Conservation (phyloP, 2,113 vertebrate genomes). For the Collichthys lucidus region DNA sequence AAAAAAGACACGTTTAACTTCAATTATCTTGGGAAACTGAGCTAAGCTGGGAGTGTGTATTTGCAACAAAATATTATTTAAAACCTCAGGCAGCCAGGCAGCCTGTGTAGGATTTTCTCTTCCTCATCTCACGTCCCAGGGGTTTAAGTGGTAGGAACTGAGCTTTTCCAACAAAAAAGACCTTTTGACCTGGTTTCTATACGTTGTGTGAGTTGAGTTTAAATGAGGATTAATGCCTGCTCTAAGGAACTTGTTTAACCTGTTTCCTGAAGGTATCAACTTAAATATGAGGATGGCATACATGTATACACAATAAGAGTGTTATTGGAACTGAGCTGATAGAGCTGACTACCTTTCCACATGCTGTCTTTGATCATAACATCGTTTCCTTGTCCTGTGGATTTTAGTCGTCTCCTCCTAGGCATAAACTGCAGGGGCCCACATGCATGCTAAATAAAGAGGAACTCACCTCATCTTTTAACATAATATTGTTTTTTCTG, state of each 20-base stretch:
- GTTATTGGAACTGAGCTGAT: constrained; percentile 42
- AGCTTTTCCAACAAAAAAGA: constrained; percentile 61
- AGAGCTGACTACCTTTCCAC: constrained; percentile 49
- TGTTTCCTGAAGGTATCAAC: constrained; percentile 44
- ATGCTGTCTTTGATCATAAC: constrained; percentile 58
- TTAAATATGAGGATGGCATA: constrained; percentile 35
- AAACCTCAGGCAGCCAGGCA: constrained; percentile 33
- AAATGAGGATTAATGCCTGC: constrained; percentile 64
- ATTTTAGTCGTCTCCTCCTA: constrained; percentile 38
- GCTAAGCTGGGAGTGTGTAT: constrained; percentile 52
- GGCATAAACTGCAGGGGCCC: constrained; percentile 44
- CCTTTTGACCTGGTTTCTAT: constrained; percentile 69
- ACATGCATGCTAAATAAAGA: constrained; percentile 57
- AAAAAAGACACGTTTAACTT: constrained; percentile 55
- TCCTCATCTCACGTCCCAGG: constrained; percentile 60
- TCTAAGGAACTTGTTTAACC: constrained; percentile 45
- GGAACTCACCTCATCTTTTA: constrained; percentile 54
- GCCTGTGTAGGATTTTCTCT: constrained; percentile 51
- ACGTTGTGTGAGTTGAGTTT: constrained; percentile 57
- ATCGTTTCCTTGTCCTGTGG: constrained; percentile 37
- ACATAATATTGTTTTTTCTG: constrained; percentile 18
- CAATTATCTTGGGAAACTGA: constrained; percentile 56
- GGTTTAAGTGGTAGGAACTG: constrained; percentile 57
- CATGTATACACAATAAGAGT: constrained; percentile 42
- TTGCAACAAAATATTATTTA: constrained; percentile 62